Base-by-base conservation (phyloP, 1,140 invertebrate genomes). In the Zophobas morio region DNA sequence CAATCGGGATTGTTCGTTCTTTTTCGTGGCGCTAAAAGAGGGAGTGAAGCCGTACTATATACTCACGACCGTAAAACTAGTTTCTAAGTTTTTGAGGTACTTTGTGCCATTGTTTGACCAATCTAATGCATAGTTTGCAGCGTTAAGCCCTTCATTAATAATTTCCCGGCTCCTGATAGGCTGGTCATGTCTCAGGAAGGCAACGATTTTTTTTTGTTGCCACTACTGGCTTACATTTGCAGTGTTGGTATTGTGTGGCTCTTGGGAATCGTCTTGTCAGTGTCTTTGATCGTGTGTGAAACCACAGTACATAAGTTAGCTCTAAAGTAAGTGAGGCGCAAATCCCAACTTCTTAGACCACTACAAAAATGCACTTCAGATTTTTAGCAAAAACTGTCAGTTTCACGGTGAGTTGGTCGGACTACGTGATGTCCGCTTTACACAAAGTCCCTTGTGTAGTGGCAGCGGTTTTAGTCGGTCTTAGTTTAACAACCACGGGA, bases 291-390 rank as follows among this genome's bases (percentile, higher is more conserved):
- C 74, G 88, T 90, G 73, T 88, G 88, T 54, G 90, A 91, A 76
- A 89, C 90, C 33, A 86, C 90, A 1, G 87, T 88, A 37, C 88
- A 91, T 79, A 89, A 89, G 82, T 82, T 91, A 35, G 83, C 88
- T 5, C 83, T 89, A 5, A 90, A 88, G 90, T 91, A 87, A 81
- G 84, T 83, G 35, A 20, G 77, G 5, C 54, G 49, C 33, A 53
- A 74, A 57, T 46, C 37, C 8, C 20, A 20, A 20, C 20, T 20
- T 20, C 20, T 20, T 20, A 20, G 34, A 8, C 8, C 42, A 36
- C 1, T 37, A 37, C 70, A 54, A 74, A 49, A 51, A 49, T 53
- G 66, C 6, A 51, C 34, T 54, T 0, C 83, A 90, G 89, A 75
- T 89, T 90, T 79, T 75, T 91, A 34, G 87, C 88, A 20, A 86